Base-by-base conservation (phyloP, 2,888 invertebrate species). In the Calameuta idolon region DNA sequence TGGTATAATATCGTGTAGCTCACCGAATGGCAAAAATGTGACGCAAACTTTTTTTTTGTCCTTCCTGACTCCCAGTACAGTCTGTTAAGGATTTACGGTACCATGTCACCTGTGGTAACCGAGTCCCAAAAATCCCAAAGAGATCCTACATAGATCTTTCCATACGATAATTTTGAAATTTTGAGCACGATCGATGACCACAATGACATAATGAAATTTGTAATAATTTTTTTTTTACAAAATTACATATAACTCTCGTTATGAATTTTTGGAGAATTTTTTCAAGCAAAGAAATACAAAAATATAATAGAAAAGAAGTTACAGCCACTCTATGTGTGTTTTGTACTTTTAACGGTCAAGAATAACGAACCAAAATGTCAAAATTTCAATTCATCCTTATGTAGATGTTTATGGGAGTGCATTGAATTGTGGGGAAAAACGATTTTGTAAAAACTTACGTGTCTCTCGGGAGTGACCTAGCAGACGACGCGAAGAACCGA, bases 1-100 rank as follows among this genome's bases (percentile, higher is more conserved):
- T 85, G 87, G 80, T 87, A 73, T 73, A 40, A 77, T 73, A 84
- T 87, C 87, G 85, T 82, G 82, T 31, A 37, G 34, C 40, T 30
- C 31, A 34, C 34, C n/a, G 30, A n/a, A 69, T 11, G 40, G 75
- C 30, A 31, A 75, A 75, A 69, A 40, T 40, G 69, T 76, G 69
- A 71, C 76, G 76, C 69, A 33, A 76, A 30, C 69, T 12, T 75
- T 33, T 34, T 34, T 69, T 33, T 37, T 55, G 69, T 31, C 55
- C 23, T 55, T 15, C 23, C 55, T 55, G 55, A 55, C 55, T 55
- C 23, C 23, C 55, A 23, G 55, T 55, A 55, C 15, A 23, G 9
- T 23, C 23, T 55, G 55, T 55, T 55, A 9, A 15, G 55, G 9
- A 55, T 55, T 55, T 55, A 55, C 23, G 55, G 23, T 55, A 5